Base-by-base conservation (phyloP, 2,888 invertebrate genomes). In the Lasioglossum leucozonium region DNA sequence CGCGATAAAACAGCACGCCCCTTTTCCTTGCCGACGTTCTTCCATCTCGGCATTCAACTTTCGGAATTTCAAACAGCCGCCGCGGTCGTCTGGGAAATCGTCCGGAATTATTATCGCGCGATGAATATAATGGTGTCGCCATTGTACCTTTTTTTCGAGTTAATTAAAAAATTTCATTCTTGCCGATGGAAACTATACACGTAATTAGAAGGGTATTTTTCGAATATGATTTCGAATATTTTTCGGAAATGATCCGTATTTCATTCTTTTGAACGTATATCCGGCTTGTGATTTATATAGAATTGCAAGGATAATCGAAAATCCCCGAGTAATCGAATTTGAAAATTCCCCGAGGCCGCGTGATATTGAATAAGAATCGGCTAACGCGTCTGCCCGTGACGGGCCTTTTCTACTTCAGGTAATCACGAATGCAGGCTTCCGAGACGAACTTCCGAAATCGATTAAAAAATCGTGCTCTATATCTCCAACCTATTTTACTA, bases 1-100 rank as follows among this genome's bases (percentile, higher is more conserved):
- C 77, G 69, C 81, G 81, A 84, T 82, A 80, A 88, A 90, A 82
- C 77, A 82, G 62, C 78, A 71, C 71, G 71, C n/a, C 67, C 67
- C 51, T 72, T 81, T 78, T 71, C 76, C 30, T 67, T 74, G 71
- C 73, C 73, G 81, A 55, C 76, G 71, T 77, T 80, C 47, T 80
- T 86, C 86, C 88, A 76, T 79, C 85, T 79, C 77, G 42, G 73
- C 81, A 86, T 86, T 88, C 84, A 83, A 89, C 80, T 84, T 87
- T 82, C 58, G 72, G 84, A 81, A 87, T 79, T 78, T 80, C 75
- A 80, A 85, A 75, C 71, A 71, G 72, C 37, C 26, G 72, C 47
- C 26, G 34, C 76, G 77, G 78, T 77, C 75, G 76, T 86, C 80
- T 77, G 82, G 86, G 81, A 86, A 86, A 86, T 81, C 76, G 78